A percentile compares a stretch with the other conserved stretches of the same genome.
Conservation (phyloP, 2,113 vertebrate genomes). For the Empidonax traillii region DNA sequence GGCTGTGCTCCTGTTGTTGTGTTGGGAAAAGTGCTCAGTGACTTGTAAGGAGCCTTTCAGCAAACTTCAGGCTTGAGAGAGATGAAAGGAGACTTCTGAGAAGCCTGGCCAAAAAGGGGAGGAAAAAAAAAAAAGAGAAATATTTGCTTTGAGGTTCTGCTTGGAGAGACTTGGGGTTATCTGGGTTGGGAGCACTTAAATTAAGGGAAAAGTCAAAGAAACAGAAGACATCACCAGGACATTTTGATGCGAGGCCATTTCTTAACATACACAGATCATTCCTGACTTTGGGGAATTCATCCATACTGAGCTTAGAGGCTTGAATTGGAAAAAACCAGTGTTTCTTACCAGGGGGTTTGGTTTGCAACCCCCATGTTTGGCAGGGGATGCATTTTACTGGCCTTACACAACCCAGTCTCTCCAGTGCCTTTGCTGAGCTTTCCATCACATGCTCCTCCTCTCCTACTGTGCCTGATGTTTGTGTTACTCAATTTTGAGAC, state of each 20-base stretch:
- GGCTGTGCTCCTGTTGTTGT: background rate
- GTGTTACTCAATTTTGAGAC: background rate
- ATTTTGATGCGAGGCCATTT: background rate
- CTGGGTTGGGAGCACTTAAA: background rate
- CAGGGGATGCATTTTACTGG: background rate
- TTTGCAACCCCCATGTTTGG: background rate
- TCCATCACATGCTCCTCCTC: background rate
- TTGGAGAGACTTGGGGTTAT: background rate
- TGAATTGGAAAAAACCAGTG: background rate
- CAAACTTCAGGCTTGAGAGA: background rate
- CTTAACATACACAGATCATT: background rate
- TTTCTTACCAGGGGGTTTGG: background rate
- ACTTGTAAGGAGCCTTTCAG: background rate
- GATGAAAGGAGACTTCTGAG: background rate
- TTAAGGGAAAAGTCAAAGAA: conserved; percentile 29
- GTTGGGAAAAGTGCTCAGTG: background rate
- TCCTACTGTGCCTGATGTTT: background rate
- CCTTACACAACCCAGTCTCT: background rate
- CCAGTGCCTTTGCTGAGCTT: background rate
- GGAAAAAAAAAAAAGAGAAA: background rate
- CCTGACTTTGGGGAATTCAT: background rate
- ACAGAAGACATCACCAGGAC: background rate
- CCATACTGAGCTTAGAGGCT: background rate
- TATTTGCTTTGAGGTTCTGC: conserved; percentile 5
- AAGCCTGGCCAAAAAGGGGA: background rate